Evolutionary conservation across 2,797 vertebrate species (phyloP), one percentile per base, ranked within the genome.

Genomic region (Denticeps clupeoides): DNA sequence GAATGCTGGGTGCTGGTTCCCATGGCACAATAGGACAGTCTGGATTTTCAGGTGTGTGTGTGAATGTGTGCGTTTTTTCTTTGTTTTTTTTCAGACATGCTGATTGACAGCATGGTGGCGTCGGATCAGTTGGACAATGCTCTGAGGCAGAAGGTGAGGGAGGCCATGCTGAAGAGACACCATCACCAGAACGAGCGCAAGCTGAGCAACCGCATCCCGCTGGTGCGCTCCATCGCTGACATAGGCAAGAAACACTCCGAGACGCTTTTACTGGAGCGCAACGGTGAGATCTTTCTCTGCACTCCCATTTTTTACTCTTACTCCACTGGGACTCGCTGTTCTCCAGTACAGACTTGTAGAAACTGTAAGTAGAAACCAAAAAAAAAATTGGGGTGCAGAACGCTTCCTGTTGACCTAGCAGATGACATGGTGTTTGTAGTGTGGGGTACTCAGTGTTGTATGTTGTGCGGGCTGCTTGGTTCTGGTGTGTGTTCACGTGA

Each of bases 221-320:
- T 97, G 31, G 93, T 97, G 40, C 89, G 93, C 25, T 97, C 93
- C 62, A 90, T 97, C 71, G 90, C 92, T 29, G 93, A 97, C 70
- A 97, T 97, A 73, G 92, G 93, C 82, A 97, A 95, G 90, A 96
- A 94, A 85, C 87, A 93, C 82, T 97, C 93, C 56, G 93, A 97
- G 63, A 83, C 91, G 58, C 86, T 87, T 72, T 80, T 97, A 69
- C 89, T 93, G 82, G 91, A 94, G 51, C 80, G 85, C 65, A 91
- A 92, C 65, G 90, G 93, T 97, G 87, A 92, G 91, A 87, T 72
- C 65, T 64, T 25, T 15, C 5, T 31, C 47, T 4, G 65, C 69
- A 70, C 74, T 75, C 64, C 25, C 27, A 7, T 25, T 13, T n/a
- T 2, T 4, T 21, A 8, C 10, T 7, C 6, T 7, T 25, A 5